Base-by-base conservation (phyloP, 2,888 invertebrate genomes). In the Drosophila diplacantha region DNA sequence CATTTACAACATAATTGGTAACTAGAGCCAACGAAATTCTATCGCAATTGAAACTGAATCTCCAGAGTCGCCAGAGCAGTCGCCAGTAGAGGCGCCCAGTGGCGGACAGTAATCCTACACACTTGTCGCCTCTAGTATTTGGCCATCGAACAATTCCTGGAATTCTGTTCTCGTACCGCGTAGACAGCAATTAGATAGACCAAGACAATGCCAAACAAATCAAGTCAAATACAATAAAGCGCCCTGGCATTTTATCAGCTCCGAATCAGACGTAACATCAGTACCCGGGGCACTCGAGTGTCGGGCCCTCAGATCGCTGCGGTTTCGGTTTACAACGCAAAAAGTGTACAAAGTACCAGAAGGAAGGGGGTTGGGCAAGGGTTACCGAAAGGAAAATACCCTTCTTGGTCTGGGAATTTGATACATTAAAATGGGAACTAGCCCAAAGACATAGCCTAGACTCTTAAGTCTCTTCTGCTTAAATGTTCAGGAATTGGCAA, bases 171-270 rank as follows among this genome's bases (percentile, higher is more conserved):
- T 20, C 59, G 61, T 24, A 63, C 61, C 55, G 18, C 29, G 44
- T 55, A 49, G 53, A 71, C 61, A 59, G 59, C 51, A 68, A 62
- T 63, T 54, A 65, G 63, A 53, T 54, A 69, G 44, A 59, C 58
- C 32, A 60, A 78, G 24, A 67, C 57, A 56, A 62, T 53, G 50
- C 54, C 46, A 73, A 60, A 64, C 57, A 67, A 75, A 64, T 73
- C 64, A 58, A 58, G 57, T 58, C 57, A 39, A 67, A 71, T 74
- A 38, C 47, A 46, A 53, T 65, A 65, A 66, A 66, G 49, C 32
- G 50, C 34, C 49, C 44, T 60, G 63, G 63, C 50, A 63, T 66
- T 69, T 77, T 77, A 77, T 77, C 76, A 79, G 67, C 46, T 37
- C 49, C 44, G 51, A 74, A 69, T 65, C 66, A 43, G 67, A 65